Percentiles rank a stretch among this genome's conserved stretches.
These are phyloP conservation scores for Istiophorus platypterus DNA, from an alignment of 2,113 vertebrate genomes.

Conservation along the genomic window DNA sequence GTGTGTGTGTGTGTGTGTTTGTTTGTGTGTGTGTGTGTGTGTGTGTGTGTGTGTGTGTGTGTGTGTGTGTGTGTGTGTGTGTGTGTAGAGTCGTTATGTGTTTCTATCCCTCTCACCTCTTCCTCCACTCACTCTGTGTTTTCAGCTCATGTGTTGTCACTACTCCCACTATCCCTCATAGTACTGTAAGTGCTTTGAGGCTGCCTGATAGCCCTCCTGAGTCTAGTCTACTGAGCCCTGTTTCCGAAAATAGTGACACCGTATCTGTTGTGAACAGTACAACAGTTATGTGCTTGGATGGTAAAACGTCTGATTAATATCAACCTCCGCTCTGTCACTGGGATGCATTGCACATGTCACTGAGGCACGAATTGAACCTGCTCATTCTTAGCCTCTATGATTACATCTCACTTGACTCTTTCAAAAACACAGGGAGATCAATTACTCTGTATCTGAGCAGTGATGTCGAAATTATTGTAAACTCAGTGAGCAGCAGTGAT, in stretches of 20 bases:
- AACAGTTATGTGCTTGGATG: constrained; percentile 48
- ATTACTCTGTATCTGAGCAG: constrained; percentile 50
- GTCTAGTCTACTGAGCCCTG: constrained; percentile 39
- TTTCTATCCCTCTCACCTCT: constrained; percentile 36
- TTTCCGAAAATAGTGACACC: constrained; percentile 41
- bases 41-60: no score
- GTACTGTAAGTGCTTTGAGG: constrained; percentile 51
- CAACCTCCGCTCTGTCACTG: constrained; percentile 44
- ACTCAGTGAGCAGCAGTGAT: constrained; percentile 37
- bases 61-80: neutral
- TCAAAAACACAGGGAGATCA: constrained; percentile 48
- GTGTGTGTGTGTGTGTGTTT: no score
- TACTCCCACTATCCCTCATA: constrained; percentile 49
- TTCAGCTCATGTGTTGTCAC: constrained; percentile 60
- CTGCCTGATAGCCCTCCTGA: constrained; percentile 56
- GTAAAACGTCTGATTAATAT: constrained; percentile 55
- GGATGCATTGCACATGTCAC: constrained; percentile 52
- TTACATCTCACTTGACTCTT: constrained; percentile 65
- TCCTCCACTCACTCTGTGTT: constrained; percentile 45
- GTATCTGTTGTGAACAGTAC: constrained; percentile 25
- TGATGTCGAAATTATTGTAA: constrained; percentile 38
- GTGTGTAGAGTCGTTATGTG: constrained; percentile 11
- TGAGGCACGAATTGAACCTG: constrained; percentile 51
- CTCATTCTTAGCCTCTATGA: constrained; percentile 63
- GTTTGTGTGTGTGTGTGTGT: no score